Evolutionary conservation across 2,113 vertebrate genomes (phyloP), one percentile per base, ranked within the genome.

Genomic region (Cettia cetti): DNA sequence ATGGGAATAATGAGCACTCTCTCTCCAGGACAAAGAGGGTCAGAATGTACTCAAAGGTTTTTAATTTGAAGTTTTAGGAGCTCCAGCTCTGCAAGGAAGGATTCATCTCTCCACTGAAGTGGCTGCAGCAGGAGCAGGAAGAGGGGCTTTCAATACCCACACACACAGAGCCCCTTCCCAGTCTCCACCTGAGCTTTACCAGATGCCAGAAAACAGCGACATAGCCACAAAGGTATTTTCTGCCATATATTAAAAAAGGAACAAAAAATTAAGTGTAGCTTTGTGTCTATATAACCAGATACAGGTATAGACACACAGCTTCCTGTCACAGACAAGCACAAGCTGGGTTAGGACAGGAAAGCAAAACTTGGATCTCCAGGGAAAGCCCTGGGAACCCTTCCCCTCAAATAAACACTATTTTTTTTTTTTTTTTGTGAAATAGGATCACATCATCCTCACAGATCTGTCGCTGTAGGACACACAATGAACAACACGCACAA

Each of bases 121-220:
- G 13, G 10, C 35, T 10, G 0, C 37, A 82, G 35, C 33, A 92
- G 49, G 23, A 30, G 24, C 4, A 2, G 28, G 0, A 0, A 24
- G 42, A 52, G 20, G 22, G 47, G 20, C 2, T 56, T 30, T 40
- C 82, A 84, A 90, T 64, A 22, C 13, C 56, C 47, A 6, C 19
- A 2, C 28, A 52, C 45, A n/a, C 18, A 31, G 6, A 53, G 15
- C 17, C 56, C 52, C 16, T 42, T 66, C 42, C 37, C 61, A 22
- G 57, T 64, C 84, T 95, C 95, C 84, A 92, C 66, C 81, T 63
- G 64, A 91, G 91, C 72, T 85, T 92, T 56, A 68, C 74, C 82
- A 57, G 95, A 91, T 96, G 83, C 96, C 94, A 96, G 63, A 96
- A 94, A 97, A 96, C 89, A 72, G 61, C 52, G 65, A 57, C 26